Evolutionary conservation across 1,140 invertebrate species (phyloP), one percentile per base, ranked within the genome.

Genomic region (Thaumatotibia leucotreta): DNA sequence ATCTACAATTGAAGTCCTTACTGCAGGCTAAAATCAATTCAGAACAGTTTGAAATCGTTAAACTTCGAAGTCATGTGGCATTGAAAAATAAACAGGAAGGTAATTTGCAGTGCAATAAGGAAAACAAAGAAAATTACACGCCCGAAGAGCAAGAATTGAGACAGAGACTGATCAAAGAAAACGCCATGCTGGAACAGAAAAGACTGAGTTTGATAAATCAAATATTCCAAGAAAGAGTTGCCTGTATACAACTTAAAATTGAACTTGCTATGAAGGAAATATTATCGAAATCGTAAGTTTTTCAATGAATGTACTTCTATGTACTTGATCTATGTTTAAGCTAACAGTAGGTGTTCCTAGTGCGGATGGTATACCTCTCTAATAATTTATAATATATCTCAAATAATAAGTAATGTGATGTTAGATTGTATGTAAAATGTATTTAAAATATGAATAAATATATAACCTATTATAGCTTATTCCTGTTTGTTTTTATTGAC

Each of bases 41-140:
- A 0, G 94, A 95, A 80, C 93, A 92, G 69, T 93, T 93, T 65
- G 94, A 95, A 86, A 93, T 95, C 8, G 93, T 94, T 68, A 93
- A 93, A 77, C 82, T 95, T 14, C 92, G 92, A 68, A 93, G 93
- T 77, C 86, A 72, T 77, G 93, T 88, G 68, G 86, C 76, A 29
- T 90, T 76, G 65, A 92, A 86, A 74, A 93, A 85, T 80, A 92
- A 90, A 67, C 83, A 92, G 69, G 84, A 91, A 64, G 92, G 84
- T 29, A 91, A 87, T 63, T 23, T 70, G 0, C 83, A 81, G 32
- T 77, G 71, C 50, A 79, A 74, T 24, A 93, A 92, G 66, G 92
- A 92, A 5, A 91, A 86, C 64, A 92, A 92, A 76, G 92, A 92
- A 32, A 91, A 91, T 77, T 91, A 83, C 77, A 88, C 80, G 0